Evolutionary conservation across 2,888 invertebrate species (phyloP).

Genomic region (Phyllotreta cruciferae): DNA sequence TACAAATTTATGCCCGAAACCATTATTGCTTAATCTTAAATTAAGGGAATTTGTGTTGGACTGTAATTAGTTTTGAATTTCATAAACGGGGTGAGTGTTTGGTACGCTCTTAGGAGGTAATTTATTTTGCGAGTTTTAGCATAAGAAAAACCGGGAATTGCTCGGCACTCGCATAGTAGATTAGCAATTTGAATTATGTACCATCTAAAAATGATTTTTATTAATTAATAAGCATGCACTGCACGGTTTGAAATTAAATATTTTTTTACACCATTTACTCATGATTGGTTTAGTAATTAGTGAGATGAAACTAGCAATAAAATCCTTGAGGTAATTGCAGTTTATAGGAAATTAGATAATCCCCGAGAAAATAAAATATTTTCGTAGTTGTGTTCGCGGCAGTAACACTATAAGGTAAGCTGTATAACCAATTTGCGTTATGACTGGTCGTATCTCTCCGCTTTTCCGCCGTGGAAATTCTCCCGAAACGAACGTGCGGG

Average conservation of each 20-base stretch:
- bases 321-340: too few species aligned
- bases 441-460: slow-evolving; percentile 21
- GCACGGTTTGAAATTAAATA: background rate
- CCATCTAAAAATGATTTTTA: slow-evolving; percentile 12
- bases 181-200: slow-evolving; percentile 27
- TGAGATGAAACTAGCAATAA: too few species aligned
- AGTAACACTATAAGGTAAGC: slow-evolving; percentile 15
- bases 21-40: slow-evolving; percentile 45
- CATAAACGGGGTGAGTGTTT: slow-evolving; percentile 29
- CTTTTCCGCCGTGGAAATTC: slow-evolving; percentile 16
- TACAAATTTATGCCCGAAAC: slow-evolving; percentile 48
- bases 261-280: slow-evolving; percentile 14
- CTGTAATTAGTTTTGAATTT: slow-evolving; percentile 44
- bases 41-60: slow-evolving; percentile 41
- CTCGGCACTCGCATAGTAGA: slow-evolving; percentile 18
- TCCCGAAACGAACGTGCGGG: slow-evolving; percentile 18
- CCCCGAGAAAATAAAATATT: slow-evolving; percentile 23
- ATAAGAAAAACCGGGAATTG: slow-evolving; percentile 25
- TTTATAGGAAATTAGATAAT: too few species aligned
- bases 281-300: too few species aligned
- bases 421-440: slow-evolving; percentile 46
- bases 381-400: slow-evolving; percentile 26
- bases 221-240: slow-evolving; percentile 4
- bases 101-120: slow-evolving; percentile 25
- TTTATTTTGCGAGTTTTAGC: slow-evolving; percentile 25